phyloP scores from a whole-genome alignment of 2,113 vertebrate species.

The Plestiodon gilberti region DNA sequence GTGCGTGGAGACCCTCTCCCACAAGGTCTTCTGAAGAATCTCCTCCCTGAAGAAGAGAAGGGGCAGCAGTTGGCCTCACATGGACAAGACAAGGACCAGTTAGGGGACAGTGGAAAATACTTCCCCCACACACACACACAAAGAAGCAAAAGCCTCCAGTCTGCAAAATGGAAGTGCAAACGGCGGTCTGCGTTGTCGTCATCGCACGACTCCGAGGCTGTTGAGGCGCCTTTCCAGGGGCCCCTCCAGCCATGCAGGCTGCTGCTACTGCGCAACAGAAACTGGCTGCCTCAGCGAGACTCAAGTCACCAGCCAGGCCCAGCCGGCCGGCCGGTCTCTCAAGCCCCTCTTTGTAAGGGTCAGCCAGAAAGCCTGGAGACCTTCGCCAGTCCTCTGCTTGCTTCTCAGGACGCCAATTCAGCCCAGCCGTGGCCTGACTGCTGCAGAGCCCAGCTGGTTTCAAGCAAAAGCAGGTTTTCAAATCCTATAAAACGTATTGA shows the following conservation, averaged over 20 bases:
- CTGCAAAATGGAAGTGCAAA: not conserved
- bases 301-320: too few relatives aligned
- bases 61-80: not conserved
- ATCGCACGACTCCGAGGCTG: too few relatives aligned
- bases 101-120: too few relatives aligned
- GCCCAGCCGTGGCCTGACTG: not conserved
- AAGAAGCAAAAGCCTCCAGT: not conserved
- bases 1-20: conserved; percentile 97
- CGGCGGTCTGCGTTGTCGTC: not conserved
- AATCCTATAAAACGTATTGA: not conserved
- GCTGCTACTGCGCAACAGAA: too few relatives aligned
- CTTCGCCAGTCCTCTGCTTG: not conserved
- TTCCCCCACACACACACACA: too few relatives aligned
- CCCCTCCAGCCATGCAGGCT: too few relatives aligned
- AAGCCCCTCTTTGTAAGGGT: not conserved
- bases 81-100: fast-evolving
- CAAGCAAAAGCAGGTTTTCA: not conserved
- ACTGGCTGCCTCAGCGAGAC: too few relatives aligned
- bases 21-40: conserved; percentile 94
- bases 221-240: not conserved
- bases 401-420: not conserved
- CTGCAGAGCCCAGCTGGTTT: not conserved
- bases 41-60: conserved; percentile 85
- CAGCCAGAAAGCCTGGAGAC: not conserved
- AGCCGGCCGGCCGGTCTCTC: not conserved